phyloP scores from a whole-genome alignment of 2,888 invertebrate genomes.

The Nemotelus nigrinus region DNA sequence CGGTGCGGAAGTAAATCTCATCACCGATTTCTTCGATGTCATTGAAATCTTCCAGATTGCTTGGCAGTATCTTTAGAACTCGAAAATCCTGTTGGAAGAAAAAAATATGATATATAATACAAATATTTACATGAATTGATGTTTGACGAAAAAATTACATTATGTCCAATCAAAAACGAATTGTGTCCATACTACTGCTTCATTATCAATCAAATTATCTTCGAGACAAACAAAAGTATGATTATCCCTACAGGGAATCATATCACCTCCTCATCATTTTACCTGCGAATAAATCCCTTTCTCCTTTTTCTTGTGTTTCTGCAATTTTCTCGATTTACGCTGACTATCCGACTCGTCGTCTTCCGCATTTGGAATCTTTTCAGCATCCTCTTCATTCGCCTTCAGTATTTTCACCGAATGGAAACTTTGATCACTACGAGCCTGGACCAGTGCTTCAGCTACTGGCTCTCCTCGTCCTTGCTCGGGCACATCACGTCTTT shows the following conservation, averaged over 20 bases:
- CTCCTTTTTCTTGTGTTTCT: slow-evolving; percentile 45
- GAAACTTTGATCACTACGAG: slow-evolving; percentile 52
- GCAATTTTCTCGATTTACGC: slow-evolving; percentile 37
- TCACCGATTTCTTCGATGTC: slow-evolving; percentile 55
- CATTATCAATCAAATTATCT: not conserved
- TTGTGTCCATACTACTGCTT: not conserved
- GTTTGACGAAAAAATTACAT: not conserved
- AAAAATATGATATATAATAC: not conserved
- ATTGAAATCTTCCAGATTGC: slow-evolving; percentile 54
- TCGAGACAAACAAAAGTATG: no score
- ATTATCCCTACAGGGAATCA: no score
- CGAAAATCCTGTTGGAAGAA: slow-evolving; percentile 53
- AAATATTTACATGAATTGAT: not conserved
- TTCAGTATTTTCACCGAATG: slow-evolving; percentile 56
- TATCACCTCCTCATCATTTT: slow-evolving; percentile 24
- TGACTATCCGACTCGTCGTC: slow-evolving; percentile 34
- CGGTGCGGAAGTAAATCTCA: slow-evolving; percentile 55
- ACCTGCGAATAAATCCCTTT: slow-evolving; percentile 56
- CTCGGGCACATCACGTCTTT: slow-evolving; percentile 49
- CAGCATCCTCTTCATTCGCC: slow-evolving; percentile 46
- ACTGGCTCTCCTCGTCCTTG: slow-evolving; percentile 52
- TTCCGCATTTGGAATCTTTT: slow-evolving; percentile 39
- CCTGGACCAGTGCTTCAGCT: slow-evolving; percentile 54
- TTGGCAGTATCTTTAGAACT: slow-evolving; percentile 55
- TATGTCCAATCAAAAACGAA: not conserved